Evolutionary conservation across 2,797 vertebrate genomes (phyloP), one percentile per base, ranked within the genome.

Genomic region (Threskiornis aethiopicus): DNA sequence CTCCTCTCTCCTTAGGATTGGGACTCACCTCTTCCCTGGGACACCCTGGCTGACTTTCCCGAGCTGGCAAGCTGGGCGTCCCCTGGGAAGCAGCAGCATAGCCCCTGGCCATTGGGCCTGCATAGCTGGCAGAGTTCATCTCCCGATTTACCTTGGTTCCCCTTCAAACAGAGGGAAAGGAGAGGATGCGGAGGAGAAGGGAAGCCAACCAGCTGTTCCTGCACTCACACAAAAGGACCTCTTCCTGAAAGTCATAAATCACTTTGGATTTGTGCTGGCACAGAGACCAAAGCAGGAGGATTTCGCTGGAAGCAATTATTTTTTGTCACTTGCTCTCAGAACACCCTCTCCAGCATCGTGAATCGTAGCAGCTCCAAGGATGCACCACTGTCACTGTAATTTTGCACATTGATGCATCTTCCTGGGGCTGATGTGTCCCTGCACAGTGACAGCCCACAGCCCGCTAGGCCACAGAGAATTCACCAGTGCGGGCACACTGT

Each of bases 221-320:
- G 39, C 14, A 21, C 22, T 85, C 51, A 18, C 31, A 73, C 35
- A 37, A 54, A 67, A 73, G 44, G 55, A 57, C 20, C 19, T 62
- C 28, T 86, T 79, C 58, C 39, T 93, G 76, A 76, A 93, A 76
- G 76, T 24, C 66, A 79, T 51, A 83, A 90, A 88, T 93, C 62
- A 71, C 33, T 64, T 49, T 44, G 55, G 52, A 80, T 71, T 73
- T 91, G 69, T 69, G 64, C 57, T 89, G 78, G 69, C 73, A 57
- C 51, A 37, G 28, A 41, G 55, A 41, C 31, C 29, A 41, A 64
- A 87, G 59, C 37, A 77, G 55, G 18, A 55, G 16, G 16, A 29
- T 39, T 84, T 89, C 0, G 0, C 35, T 82, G 82, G 57, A 66
- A 84, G 24, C 29, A 54, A 78, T 71, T 72, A 35, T 73, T 77